Conservation (phyloP, 2,888 invertebrate species). For the Melanophora roralis region DNA sequence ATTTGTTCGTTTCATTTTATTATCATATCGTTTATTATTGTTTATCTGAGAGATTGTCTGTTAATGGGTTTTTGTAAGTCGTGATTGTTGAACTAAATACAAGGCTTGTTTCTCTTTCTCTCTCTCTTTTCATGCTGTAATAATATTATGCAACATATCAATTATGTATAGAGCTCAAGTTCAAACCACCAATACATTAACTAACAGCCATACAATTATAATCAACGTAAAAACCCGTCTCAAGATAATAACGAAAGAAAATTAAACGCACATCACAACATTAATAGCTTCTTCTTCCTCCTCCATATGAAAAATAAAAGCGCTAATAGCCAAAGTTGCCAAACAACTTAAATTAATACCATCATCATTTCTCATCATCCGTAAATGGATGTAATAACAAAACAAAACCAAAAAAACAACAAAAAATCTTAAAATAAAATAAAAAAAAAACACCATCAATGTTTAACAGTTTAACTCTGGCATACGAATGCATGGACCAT, state of each 20-base stretch:
- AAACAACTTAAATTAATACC: conserved; percentile 5
- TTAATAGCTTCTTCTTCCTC: conserved; percentile 28
- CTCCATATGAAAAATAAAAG: conserved; percentile 11
- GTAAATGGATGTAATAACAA: conserved; percentile 40
- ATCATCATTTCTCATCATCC: conserved; percentile 67
- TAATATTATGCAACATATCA: conserved; percentile 73
- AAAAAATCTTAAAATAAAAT: conserved; percentile 18
- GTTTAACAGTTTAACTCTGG: conserved; percentile 9
- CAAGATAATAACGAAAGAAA: conserved; percentile 35
- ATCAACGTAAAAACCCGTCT: conserved; percentile 59
- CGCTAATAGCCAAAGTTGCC: conserved; percentile 49
- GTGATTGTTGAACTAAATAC: conserved; percentile 19
- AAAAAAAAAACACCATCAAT: conserved; percentile 10
- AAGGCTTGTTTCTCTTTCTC: conserved; percentile 19
- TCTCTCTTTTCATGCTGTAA: conserved; percentile 72
- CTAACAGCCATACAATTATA: conserved; percentile 24
- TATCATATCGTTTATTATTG: conserved; percentile 22
- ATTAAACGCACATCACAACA: conserved; percentile 45
- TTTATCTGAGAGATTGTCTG: conserved; percentile 10
- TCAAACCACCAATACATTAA: conserved; percentile 65
- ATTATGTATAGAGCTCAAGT: conserved; percentile 69
- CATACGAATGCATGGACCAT: conserved; percentile 32
- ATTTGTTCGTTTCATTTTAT: conserved; percentile 1
- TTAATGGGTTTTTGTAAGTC: neutral
- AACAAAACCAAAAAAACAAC: neutral